Evolutionary conservation across 2,888 invertebrate genomes (phyloP).

Genomic region (Cephus runcator): DNA sequence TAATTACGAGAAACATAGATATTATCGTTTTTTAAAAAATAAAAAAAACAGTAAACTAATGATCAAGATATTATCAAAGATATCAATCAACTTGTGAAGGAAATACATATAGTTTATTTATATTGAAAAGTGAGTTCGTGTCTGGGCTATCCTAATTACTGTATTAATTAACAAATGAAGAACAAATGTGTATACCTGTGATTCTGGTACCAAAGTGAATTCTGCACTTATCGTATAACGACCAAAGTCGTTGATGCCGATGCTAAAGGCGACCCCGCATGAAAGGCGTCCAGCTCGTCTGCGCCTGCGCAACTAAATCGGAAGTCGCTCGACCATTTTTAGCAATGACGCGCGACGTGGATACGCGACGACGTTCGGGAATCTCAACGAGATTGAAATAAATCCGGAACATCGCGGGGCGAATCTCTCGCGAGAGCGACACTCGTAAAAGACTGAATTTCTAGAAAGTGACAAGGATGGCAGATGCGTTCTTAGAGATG

Average conservation of each 20-base stretch:
- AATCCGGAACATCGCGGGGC: background rate
- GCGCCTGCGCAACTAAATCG: slow-evolving; percentile 14
- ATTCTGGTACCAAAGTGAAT: background rate
- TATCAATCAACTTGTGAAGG: background rate
- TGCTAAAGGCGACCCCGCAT: background rate
- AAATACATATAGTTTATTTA: background rate
- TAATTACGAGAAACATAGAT: background rate
- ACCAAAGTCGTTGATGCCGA: background rate
- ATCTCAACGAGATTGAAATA: slow-evolving; percentile 26
- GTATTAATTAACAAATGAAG: background rate
- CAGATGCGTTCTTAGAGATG: slow-evolving; percentile 4
- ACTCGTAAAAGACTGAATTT: background rate
- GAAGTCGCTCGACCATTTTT: slow-evolving; percentile 20
- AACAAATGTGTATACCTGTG: background rate
- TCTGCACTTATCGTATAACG: background rate
- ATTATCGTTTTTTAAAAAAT: background rate
- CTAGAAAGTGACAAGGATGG: background rate
- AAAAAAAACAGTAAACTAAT: background rate
- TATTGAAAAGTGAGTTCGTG: background rate
- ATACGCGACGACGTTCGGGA: slow-evolving; percentile 29
- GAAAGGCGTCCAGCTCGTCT: background rate
- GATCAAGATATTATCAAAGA: background rate
- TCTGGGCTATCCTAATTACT: background rate
- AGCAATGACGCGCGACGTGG: slow-evolving; percentile 41
- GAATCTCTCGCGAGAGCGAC: background rate